Base-by-base conservation (phyloP, 2,797 vertebrate genomes). In the Strix occidentalis region DNA sequence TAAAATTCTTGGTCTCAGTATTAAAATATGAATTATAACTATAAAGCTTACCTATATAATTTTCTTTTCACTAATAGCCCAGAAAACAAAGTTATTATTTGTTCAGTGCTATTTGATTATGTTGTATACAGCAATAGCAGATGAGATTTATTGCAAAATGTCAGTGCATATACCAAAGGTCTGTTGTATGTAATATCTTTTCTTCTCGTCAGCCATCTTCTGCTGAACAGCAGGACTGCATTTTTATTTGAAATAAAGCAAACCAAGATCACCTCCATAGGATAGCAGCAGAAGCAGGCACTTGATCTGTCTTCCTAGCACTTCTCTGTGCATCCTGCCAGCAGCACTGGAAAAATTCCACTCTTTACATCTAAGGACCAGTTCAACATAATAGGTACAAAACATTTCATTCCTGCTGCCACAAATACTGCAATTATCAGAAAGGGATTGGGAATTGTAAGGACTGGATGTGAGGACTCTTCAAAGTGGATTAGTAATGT, bases 381-480 rank as follows among this genome's bases (percentile, higher is more conserved):
- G 68, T 95, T 95, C 79, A 93, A 35, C 43, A 19, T 83, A 70
- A 51, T 82, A 74, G 48, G 71, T 74, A 58, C 37, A 91, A 95
- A 96, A 85, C 35, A 71, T 84, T 90, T 93, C 23, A 68, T 87
- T 91, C 64, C 64, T 61, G 4, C 75, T 94, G 37, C 71, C 35
- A 29, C 31, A 66, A 66, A 68, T 84, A 43, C 56, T 87, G 9
- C 60, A 70, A 25, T 82, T 90, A 51, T 14, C 70, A 77, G 75
- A 83, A 95, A 50, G 56, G 28, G 17, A 53, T 45, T 19, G 24
- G 37, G 70, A 88, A 60, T 86, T 87, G 18, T 39, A 48, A 84
- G 66, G 48, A 61, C 24, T 17, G 83, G 33, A 79, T 64, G 3
- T 65, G 51, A 94, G 60, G 53, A 87, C 46, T 53, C 63, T 90